Conservation (phyloP, 2,888 invertebrate species). For the Electrophaes corylata region DNA sequence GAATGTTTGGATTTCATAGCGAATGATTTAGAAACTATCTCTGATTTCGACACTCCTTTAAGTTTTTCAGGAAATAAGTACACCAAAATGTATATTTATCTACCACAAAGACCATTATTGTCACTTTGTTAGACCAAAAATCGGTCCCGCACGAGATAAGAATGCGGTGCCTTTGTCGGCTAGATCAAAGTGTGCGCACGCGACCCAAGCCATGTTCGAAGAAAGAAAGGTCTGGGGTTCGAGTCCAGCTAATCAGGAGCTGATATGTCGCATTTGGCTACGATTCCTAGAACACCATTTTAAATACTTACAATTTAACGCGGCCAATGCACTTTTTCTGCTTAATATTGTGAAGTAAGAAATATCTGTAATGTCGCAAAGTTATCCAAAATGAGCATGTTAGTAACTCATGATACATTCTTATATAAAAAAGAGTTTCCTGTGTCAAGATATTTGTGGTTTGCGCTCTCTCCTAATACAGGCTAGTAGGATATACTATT, state of each 20-base stretch:
- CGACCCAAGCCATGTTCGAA: slow-evolving; percentile 64
- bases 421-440: slow-evolving; percentile 36
- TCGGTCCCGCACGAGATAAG: slow-evolving; percentile 75
- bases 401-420: slow-evolving; percentile 21
- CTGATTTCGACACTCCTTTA: neutral
- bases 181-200: slow-evolving; percentile 69
- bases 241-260: slow-evolving; percentile 68
- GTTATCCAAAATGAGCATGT: slow-evolving; percentile 30
- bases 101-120: slow-evolving; percentile 77
- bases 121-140: slow-evolving; percentile 76
- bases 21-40: neutral
- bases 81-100: slow-evolving; percentile 68
- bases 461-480: slow-evolving; percentile 34
- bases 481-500: slow-evolving; percentile 29
- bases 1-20: neutral
- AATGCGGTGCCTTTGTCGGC: slow-evolving; percentile 78
- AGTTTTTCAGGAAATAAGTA: slow-evolving; percentile 51
- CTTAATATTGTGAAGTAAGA: slow-evolving; percentile 16
- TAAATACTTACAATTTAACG: slow-evolving; percentile 29
- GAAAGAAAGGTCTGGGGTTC: slow-evolving; percentile 73
- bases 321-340: slow-evolving; percentile 22
- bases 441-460: slow-evolving; percentile 28
- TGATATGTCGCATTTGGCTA: slow-evolving; percentile 60
- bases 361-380: slow-evolving; percentile 33
- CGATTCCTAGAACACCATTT: slow-evolving; percentile 57